Base-by-base conservation (phyloP, 2,888 invertebrate species). In the Psylliodes chrysocephalus region DNA sequence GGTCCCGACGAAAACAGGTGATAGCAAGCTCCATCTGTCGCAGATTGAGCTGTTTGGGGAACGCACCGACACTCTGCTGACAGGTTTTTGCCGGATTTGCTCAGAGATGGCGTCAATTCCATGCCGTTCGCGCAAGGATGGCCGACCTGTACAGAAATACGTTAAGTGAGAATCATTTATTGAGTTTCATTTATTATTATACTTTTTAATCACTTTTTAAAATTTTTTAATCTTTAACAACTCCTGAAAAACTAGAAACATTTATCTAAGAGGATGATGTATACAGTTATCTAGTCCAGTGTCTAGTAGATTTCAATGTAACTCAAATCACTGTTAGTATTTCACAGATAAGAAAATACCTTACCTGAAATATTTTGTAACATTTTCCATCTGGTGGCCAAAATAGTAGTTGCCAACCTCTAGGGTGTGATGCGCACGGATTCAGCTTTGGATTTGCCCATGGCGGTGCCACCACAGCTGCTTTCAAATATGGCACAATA, bases 301-400 rank as follows among this genome's bases (percentile, higher is more conserved):
- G n/a, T n/a, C n/a, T n/a, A n/a, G n/a, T n/a, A n/a, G n/a, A n/a
- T n/a, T n/a, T n/a, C n/a, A n/a, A n/a, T n/a, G n/a, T n/a, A n/a
- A n/a, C n/a, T n/a, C n/a, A n/a, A n/a, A n/a, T n/a, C n/a, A n/a
- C n/a, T n/a, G n/a, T n/a, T n/a, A n/a, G n/a, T n/a, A n/a, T n/a
- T n/a, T n/a, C n/a, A n/a, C n/a, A 33, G 10, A 7, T 25, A 25
- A 25, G 7, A 25, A 25, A 5, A 22, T 52, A n/a, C 18, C 35
- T 51, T 78, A 88, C 89, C 85, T 92, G 90, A 78, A 94, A 94
- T 81, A 94, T 94, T 79, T 91, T 92, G 80, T 94, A 94, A 83
- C 94, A 94, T 81, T 91, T 89, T 67, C 91, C 91, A 78, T 94
- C 90, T 0, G 88, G 86, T 6, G 93, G 91, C 94, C 94, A 94